Percentiles rank a stretch among this genome's conserved stretches.
Evolutionary conservation across 2,888 invertebrate species (phyloP).

Genomic region (Dicyrtoma fusca): DNA sequence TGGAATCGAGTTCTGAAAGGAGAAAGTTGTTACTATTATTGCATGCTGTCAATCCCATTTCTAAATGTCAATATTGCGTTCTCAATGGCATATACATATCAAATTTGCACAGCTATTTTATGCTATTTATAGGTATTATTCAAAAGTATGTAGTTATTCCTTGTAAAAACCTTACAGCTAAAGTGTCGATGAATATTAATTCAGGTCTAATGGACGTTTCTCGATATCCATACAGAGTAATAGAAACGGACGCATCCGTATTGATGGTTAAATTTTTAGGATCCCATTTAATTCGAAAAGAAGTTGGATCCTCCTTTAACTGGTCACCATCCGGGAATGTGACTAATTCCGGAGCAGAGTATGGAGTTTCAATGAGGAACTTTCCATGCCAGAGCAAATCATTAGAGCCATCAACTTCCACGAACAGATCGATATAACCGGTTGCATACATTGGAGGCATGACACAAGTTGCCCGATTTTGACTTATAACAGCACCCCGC

Average conservation of each 20-base stretch:
- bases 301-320: conserved; percentile 72
- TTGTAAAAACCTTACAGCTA: conserved; percentile 57
- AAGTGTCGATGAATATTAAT: conserved; percentile 72
- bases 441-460: conserved; percentile 85
- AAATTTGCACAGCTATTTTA: neutral
- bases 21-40: neutral
- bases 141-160: neutral
- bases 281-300: conserved; percentile 81
- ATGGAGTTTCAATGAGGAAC: conserved; percentile 90
- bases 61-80: neutral
- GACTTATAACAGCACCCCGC: conserved; percentile 74
- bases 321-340: conserved; percentile 73
- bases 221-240: conserved; percentile 87
- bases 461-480: conserved; percentile 84
- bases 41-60: neutral
- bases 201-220: conserved; percentile 81
- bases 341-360: conserved; percentile 81
- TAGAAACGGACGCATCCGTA: conserved; percentile 73
- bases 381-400: conserved; percentile 84
- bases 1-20: conserved; percentile 60
- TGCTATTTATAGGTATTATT: conserved; percentile 3
- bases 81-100: too few species aligned
- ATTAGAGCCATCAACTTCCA: conserved; percentile 79
- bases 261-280: conserved; percentile 82
- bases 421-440: conserved; percentile 83